Base-by-base conservation (phyloP, 2,113 vertebrate species). In the Globicephala melas region DNA sequence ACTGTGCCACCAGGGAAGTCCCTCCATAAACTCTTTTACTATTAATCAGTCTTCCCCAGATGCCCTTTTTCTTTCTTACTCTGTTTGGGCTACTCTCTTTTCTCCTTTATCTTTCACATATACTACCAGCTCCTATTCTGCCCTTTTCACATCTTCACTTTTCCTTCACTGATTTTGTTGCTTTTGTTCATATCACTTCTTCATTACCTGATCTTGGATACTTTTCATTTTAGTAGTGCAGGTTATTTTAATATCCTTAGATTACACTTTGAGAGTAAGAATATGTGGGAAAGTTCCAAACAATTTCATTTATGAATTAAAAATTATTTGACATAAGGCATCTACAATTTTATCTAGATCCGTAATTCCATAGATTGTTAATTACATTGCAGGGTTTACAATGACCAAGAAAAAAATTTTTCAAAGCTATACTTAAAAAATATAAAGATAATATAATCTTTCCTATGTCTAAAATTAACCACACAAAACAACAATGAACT, bases 371-470 rank as follows among this genome's bases (percentile, higher is more conserved):
- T 0, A 67, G 25, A 28, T n/a, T 86, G 33, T 10, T 77, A 17
- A 87, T 13, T 86, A 81, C 20, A 65, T 58, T 50, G 41, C 18
- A 91, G 44, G 47, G 4, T 68, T 91, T 93, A 86, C 5, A 91
- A 81, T 53, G 71, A 91, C 26, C 68, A 93, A 85, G 70, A 73
- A 83, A 92, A 90, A 95, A 15, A 71, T 89, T 33, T 86, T 73
- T 33, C 13, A 73, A 96, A 96, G 84, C 20, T 55, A 60, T 6
- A 82, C 55, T 87, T 47, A 0, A 70, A 84, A 95, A 92, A 74
- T 44, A 92, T 81, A 95, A 86, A 86, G 60, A 89, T 31, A 86
- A 95, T 58, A 76, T 47, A 94, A 94, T 58, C 3, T 53, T 91
- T 60, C 23, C 8, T 73, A 55, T 76, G 44, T 36, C 55, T 85